Conservation (phyloP, 2,888 invertebrate genomes). For the Holacanthella duospinosa region DNA sequence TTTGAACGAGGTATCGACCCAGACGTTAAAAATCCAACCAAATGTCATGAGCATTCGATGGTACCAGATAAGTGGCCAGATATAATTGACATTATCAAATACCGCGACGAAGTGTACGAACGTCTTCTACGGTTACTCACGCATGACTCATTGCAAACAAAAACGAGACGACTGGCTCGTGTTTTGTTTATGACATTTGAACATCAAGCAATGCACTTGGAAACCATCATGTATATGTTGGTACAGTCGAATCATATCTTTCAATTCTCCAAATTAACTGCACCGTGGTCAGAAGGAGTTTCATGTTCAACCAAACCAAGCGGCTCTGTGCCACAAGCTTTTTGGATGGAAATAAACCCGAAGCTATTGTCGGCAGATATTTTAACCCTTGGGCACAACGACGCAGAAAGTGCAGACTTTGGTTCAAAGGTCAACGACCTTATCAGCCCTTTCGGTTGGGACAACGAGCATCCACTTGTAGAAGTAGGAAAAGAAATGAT, state of each 20-base stretch:
- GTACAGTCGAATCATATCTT: background rate
- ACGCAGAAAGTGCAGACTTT: background rate
- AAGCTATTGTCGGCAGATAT: background rate
- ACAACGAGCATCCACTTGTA: background rate
- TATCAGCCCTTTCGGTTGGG: background rate
- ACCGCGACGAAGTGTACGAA: background rate
- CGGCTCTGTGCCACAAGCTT: background rate
- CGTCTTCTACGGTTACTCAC: background rate
- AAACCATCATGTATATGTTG: background rate
- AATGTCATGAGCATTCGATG: background rate
- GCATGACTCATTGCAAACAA: background rate
- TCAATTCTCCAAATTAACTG: background rate
- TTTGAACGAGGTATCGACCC: background rate
- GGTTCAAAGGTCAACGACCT: background rate
- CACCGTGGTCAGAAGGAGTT: background rate
- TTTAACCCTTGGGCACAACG: background rate
- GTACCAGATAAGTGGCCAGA: background rate
- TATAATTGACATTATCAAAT: background rate
- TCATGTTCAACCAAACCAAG: background rate
- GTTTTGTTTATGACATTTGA: background rate
- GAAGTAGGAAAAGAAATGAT: background rate
- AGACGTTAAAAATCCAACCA: background rate
- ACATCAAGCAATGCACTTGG: background rate
- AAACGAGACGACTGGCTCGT: background rate
- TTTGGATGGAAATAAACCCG: background rate